Base-by-base conservation (phyloP, 1,140 invertebrate species). In the Achroia grisella region DNA sequence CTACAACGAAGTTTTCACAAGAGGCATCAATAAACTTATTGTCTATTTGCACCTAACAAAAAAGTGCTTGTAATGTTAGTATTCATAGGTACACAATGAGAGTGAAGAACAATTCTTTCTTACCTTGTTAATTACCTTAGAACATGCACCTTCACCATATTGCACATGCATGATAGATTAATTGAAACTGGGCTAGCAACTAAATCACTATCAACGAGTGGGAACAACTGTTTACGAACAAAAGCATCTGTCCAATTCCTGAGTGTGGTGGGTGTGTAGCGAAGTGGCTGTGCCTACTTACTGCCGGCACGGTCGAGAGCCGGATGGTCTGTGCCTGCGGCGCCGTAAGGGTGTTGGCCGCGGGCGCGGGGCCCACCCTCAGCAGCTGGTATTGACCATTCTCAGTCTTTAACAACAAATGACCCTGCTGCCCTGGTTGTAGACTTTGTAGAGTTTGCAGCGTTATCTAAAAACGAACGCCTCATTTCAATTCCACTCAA, bases 321-420 rank as follows among this genome's bases (percentile, higher is more conserved):
- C 82, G 73, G 55, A 86, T 73, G 45, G 58, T 87, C 75, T 79
- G 89, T 74, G 77, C 85, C 87, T 72, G 80, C 30, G 88, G 87
- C 54, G 90, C 88, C 50, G 91, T 88, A 35, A 89, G 86, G 51
- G 89, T 88, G 60, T 82, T 78, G 44, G 89, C 85, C 40, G 87
- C 79, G 8, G 91, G 89, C n/a, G 91, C 89, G 44, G 93, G 92
- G 48, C 94, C 93, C 56, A 97, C 94, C 78, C 94, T 91, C 54
- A 98, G 87, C 63, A 98, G 88, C 84, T 98, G 95, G 86, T 93
- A 95, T 74, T 97, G 94, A 56, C 96, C 97, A 89, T 95, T 97
- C 88, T 98, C 96, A 72, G 96, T 97, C 88, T 97, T 97, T 68
- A 98, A 87, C 58, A 97, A 88, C 66, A 97, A 88, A 86, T 95